phyloP scores from a whole-genome alignment of 2,113 vertebrate genomes.

The Ammodytes marinus region DNA sequence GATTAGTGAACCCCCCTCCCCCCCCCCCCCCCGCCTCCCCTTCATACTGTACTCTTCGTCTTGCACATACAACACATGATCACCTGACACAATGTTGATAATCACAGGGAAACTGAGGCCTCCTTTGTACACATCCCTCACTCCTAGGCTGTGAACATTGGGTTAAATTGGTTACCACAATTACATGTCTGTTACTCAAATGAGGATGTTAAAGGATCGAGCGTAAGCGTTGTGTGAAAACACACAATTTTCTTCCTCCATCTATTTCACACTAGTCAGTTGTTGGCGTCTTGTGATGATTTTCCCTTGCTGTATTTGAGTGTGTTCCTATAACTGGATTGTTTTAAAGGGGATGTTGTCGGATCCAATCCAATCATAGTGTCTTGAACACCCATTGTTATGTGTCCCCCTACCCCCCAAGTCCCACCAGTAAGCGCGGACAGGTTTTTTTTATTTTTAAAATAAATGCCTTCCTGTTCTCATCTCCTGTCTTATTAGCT shows the following conservation, averaged over 20 bases:
- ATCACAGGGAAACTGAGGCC: constrained; percentile 56
- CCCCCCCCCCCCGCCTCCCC: too few relatives aligned
- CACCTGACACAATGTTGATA: constrained; percentile 47
- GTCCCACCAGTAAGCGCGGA: constrained; percentile 13
- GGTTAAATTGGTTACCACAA: not conserved
- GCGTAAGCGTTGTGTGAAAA: constrained; percentile 35
- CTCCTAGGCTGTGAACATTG: not conserved
- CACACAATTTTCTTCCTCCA: constrained; percentile 1
- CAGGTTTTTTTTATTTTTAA: constrained; percentile 50
- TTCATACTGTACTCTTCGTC: constrained; percentile 44
- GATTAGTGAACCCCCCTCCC: constrained; percentile 69
- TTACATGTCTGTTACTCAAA: not conserved
- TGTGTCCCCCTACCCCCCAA: not conserved
- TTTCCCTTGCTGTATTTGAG: constrained; percentile 36
- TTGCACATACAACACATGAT: constrained; percentile 56
- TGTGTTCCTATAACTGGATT: constrained; percentile 24
- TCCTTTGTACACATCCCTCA: constrained; percentile 14
- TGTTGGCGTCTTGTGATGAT: constrained; percentile 45
- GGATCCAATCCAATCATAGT: constrained; percentile 14
- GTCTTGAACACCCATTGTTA: constrained; percentile 28
- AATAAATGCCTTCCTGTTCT: constrained; percentile 54
- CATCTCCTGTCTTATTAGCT: constrained; percentile 51
- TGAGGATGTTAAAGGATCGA: constrained; percentile 33
- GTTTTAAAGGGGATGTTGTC: constrained; percentile 17
- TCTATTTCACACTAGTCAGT: constrained; percentile 37